Evolutionary conservation across 2,888 invertebrate species (phyloP).

Genomic region (Drosophila crucigera): DNA sequence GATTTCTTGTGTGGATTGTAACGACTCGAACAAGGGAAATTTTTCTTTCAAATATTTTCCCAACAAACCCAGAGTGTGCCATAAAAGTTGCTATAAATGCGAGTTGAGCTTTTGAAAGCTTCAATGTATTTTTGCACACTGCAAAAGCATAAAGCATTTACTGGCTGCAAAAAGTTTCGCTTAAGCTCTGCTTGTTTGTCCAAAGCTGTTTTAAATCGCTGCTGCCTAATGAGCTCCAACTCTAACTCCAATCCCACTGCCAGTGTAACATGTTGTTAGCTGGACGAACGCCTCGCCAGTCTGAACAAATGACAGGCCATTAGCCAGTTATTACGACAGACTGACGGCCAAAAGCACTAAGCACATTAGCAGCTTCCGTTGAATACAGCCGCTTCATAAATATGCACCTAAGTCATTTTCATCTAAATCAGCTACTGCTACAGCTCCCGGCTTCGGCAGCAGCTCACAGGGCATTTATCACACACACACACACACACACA

Average conservation of each 20-base stretch:
- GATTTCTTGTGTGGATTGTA: not conserved
- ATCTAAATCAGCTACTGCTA: constrained; percentile 27
- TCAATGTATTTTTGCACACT: not conserved
- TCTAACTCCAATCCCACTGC: not conserved
- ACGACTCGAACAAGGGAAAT: constrained; percentile 8
- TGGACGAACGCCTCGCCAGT: constrained; percentile 22
- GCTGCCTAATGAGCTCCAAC: constrained; percentile 56
- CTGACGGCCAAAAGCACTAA: constrained; percentile 67
- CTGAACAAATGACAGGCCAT: constrained; percentile 71
- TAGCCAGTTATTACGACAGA: constrained; percentile 72
- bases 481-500: not conserved
- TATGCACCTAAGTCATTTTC: constrained; percentile 59
- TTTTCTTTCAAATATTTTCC: constrained; percentile 23
- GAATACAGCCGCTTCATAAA: constrained; percentile 65
- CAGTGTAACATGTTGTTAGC: constrained; percentile 16
- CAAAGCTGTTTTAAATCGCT: constrained; percentile 42
- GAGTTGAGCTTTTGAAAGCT: constrained; percentile 45
- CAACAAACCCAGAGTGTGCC: constrained; percentile 16
- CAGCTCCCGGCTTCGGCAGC: constrained; percentile 1
- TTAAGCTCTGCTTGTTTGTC: constrained; percentile 19
- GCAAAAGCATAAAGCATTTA: not conserved
- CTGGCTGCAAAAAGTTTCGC: constrained; percentile 13
- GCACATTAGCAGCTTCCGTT: constrained; percentile 75
- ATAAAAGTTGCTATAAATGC: constrained; percentile 39
- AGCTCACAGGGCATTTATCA: constrained; percentile 47